Percentiles rank a stretch among this genome's conserved stretches.
These are phyloP conservation scores for Acrobeloides nanus DNA, from an alignment of 2,888 invertebrate genomes.

Conservation along the genomic window DNA sequence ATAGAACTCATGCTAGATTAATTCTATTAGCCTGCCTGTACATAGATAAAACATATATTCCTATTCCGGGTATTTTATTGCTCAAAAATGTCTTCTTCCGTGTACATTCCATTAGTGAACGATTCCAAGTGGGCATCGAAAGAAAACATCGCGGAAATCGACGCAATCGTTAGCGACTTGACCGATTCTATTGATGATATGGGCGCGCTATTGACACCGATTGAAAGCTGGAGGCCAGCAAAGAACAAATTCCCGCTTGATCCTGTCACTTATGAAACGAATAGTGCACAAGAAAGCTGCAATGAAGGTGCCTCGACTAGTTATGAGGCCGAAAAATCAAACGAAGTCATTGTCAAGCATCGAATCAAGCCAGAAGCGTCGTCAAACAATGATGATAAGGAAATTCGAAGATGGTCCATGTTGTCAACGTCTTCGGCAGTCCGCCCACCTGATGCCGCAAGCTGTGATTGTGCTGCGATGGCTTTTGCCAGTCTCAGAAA, in stretches of 20 bases:
- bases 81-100: not conserved
- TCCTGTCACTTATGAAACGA: not conserved
- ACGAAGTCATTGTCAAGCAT: too few species aligned
- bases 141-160: too few species aligned
- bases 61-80: too few species aligned
- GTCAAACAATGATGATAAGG: not conserved
- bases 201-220: too few species aligned
- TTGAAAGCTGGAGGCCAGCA: too few species aligned
- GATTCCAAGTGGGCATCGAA: too few species aligned
- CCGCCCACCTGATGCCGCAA: slow-evolving; percentile 11
- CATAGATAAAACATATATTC: too few species aligned
- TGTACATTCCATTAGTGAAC: too few species aligned
- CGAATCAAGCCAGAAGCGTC: not conserved
- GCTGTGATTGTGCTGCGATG: slow-evolving; percentile 22
- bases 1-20: too few species aligned
- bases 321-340: too few species aligned
- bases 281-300: not conserved
- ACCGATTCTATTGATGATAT: slow-evolving; percentile 16
- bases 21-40: too few species aligned
- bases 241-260: slow-evolving; percentile 8
- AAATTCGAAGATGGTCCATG: slow-evolving; percentile 8
- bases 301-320: too few species aligned
- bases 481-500: slow-evolving; percentile 10
- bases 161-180: slow-evolving; percentile 8
- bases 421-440: slow-evolving; percentile 1